A percentile compares a stretch with the other conserved stretches of the same genome.
Conservation (phyloP, 2,888 invertebrate species). For the Phorcus lineatus region DNA sequence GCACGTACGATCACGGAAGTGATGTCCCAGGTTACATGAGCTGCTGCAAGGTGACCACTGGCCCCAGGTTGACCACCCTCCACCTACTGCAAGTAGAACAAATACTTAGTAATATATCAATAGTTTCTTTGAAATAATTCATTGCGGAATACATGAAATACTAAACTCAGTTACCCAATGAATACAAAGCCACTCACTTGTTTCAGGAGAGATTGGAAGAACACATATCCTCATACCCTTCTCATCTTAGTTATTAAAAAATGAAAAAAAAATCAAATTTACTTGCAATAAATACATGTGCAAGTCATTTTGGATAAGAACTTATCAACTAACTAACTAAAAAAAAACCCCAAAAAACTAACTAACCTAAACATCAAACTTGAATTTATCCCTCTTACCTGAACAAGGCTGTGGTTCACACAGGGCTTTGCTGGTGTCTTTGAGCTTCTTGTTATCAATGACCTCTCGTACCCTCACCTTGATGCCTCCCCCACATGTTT, state of each 20-base stretch:
- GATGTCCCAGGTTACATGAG: constrained; percentile 44
- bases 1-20: constrained; percentile 43
- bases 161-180: too few relatives aligned
- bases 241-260: too few relatives aligned
- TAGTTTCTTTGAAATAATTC: too few relatives aligned
- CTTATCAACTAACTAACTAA: too few relatives aligned
- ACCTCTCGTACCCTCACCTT: not conserved
- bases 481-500: constrained; percentile 5
- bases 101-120: not conserved
- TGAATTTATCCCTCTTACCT: constrained; percentile 21
- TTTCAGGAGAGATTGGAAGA: too few relatives aligned
- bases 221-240: too few relatives aligned
- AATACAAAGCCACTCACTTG: too few relatives aligned
- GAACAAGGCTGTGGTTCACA: constrained; percentile 37
- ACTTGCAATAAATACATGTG: too few relatives aligned
- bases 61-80: constrained; percentile 48
- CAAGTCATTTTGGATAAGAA: too few relatives aligned
- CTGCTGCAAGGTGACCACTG: constrained; percentile 47
- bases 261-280: too few relatives aligned
- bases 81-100: constrained; percentile 32
- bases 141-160: too few relatives aligned
- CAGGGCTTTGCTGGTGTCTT: not conserved
- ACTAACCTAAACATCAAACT: not conserved
- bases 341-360: not conserved
- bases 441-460: not conserved